A percentile compares a stretch with the other conserved stretches of the same genome.
phyloP scores from a whole-genome alignment of 2,113 vertebrate species.

The Scortum barcoo region DNA sequence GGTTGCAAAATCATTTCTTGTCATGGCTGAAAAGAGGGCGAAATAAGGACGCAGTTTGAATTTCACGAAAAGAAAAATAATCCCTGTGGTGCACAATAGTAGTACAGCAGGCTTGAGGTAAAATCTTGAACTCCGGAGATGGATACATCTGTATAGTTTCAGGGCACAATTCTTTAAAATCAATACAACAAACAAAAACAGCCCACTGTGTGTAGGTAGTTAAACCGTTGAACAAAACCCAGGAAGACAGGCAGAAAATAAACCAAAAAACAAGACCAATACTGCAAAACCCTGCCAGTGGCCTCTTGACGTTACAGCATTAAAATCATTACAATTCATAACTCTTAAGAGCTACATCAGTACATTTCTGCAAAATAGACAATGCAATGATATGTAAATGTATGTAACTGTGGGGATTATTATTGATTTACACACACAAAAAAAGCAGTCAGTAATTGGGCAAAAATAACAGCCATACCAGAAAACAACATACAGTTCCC shows the following conservation, averaged over 20 bases:
- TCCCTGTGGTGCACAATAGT: not conserved
- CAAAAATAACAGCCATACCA: not conserved
- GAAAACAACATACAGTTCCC: too few species aligned
- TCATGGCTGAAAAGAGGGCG: slow-evolving; percentile 4
- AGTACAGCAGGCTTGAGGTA: not conserved
- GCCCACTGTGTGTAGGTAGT: not conserved
- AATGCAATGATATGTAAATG: too few species aligned
- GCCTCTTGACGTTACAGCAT: not conserved
- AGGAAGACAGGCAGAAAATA: too few species aligned
- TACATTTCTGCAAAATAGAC: too few species aligned
- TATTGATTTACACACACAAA: too few species aligned
- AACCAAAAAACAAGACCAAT: not conserved
- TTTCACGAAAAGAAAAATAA: not conserved
- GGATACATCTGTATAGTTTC: not conserved
- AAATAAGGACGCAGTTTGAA: not conserved
- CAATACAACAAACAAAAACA: slow-evolving; percentile 10
- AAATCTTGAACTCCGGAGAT: slow-evolving; percentile 2
- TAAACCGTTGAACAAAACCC: not conserved
- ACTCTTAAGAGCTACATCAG: not conserved
- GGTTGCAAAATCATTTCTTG: slow-evolving; percentile 15
- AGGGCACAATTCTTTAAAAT: slow-evolving; percentile 21
- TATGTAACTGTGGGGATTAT: too few species aligned
- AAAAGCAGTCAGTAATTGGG: too few species aligned
- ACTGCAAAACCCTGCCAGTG: not conserved
- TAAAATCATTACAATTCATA: not conserved